phyloP scores from a whole-genome alignment of 64 coral and sea anemone genomes.

The Montipora efflorescens region DNA sequence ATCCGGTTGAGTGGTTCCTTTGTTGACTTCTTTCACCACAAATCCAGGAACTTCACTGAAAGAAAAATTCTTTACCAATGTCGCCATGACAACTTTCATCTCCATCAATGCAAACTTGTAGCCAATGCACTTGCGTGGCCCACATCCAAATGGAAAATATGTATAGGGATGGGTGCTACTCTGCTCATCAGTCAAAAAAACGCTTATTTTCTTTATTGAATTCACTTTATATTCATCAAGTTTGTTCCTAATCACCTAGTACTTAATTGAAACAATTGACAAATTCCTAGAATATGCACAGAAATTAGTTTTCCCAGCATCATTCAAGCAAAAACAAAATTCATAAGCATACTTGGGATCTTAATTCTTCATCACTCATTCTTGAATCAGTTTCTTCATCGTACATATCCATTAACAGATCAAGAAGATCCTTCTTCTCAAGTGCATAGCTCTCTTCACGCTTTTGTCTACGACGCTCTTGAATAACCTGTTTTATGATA shows the following conservation, averaged over 20 bases:
- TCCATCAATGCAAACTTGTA: conserved; percentile 60
- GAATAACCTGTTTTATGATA: conserved; percentile 53
- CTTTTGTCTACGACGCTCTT: conserved; percentile 61
- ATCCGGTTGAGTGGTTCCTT: not conserved
- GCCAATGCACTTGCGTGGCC: conserved; percentile 56
- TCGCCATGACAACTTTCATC: conserved; percentile 17
- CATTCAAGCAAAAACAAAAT: not conserved
- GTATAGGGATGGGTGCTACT: not conserved
- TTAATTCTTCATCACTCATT: conserved; percentile 80
- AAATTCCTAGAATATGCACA: not conserved
- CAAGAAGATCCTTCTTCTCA: conserved; percentile 72
- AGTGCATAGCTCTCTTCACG: not conserved
- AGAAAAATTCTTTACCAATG: conserved; percentile 10
- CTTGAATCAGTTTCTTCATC: conserved; percentile 76
- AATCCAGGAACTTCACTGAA: conserved; percentile 16
- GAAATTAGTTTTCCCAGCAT: not conserved
- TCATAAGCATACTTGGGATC: conserved; percentile 45
- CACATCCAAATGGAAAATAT: conserved; percentile 51
- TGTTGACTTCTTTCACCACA: conserved; percentile 1
- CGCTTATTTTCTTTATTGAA: no score
- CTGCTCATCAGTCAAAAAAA: not conserved
- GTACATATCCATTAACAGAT: conserved; percentile 74
- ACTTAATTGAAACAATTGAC: no score
- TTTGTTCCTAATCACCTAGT: no score
- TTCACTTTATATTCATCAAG: no score